Percentiles rank a stretch among this genome's conserved stretches.
Evolutionary conservation across 2,888 invertebrate genomes (phyloP).

Genomic region (Perizoma flavofasciatum): DNA sequence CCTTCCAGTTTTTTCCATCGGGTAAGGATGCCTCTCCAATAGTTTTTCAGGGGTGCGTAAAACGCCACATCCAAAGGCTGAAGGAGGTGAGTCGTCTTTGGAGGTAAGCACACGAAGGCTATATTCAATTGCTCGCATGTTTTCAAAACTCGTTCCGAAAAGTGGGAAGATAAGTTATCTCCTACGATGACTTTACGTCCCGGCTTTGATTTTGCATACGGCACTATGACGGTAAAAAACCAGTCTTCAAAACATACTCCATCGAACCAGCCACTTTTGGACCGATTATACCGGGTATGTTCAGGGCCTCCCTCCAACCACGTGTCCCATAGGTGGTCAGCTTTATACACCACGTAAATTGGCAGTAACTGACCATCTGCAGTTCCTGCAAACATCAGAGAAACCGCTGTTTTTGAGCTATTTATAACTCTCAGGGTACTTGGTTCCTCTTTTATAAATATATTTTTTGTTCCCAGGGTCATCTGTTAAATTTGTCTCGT

Average conservation of each 20-base stretch:
- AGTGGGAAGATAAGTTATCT: conserved; percentile 25
- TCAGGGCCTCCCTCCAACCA: conserved; percentile 58
- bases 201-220: conserved; percentile 10
- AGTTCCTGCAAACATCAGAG: conserved; percentile 54
- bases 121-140: conserved; percentile 14
- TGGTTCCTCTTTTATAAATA: conserved; percentile 38
- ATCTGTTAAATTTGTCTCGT: conserved; percentile 5
- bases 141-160: conserved; percentile 10
- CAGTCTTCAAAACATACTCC: conserved; percentile 47
- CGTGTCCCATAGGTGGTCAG: conserved; percentile 49
- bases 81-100: conserved; percentile 20
- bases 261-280: conserved; percentile 56
- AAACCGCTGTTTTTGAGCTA: conserved; percentile 48
- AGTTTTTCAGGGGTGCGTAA: conserved; percentile 19
- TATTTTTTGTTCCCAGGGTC: conserved; percentile 14
- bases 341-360: conserved; percentile 61
- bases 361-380: conserved; percentile 44
- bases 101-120: conserved; percentile 19
- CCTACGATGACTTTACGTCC: conserved; percentile 19
- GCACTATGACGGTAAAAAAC: conserved; percentile 34
- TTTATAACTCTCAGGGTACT: conserved; percentile 49
- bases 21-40: conserved; percentile 15
- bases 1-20: conserved; percentile 2
- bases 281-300: conserved; percentile 52
- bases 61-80: conserved; percentile 23